Evolutionary conservation across 2,888 invertebrate genomes (phyloP), one percentile per base, ranked within the genome.

Genomic region (Nemapogon koenigi): DNA sequence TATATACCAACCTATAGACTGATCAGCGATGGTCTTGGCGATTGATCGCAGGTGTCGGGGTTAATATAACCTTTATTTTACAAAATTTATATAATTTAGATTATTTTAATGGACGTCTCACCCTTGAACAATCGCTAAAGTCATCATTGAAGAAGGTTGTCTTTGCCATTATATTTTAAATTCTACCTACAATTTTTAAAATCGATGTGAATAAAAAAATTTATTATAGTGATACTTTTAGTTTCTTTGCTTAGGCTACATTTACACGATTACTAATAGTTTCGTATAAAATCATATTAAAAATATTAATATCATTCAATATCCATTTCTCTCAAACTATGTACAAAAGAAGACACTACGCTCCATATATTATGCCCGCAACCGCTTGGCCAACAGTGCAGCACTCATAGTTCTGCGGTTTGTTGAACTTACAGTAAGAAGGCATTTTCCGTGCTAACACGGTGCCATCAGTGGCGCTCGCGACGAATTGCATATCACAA

Each of bases 381-480:
- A 8, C 19, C 19, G 13, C 19, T 16, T 11, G 16, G 17, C 17
- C 17, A 16, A 31, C 4, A 31, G 19, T 33, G 11, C 33, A 33
- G 19, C 19, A 33, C 52, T 66, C 63, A 69, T 59, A 60, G 66
- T 69, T 66, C 66, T 50, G 52, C 45, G 44, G 63, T 69, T 69
- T 65, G 54, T 53, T 59, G 55, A 41, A 49, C 53, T 58, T 13
- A 60, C 50, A 49, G 41, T 41, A 33, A 19, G 19, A 4, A 33
- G n/a, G n/a, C n/a, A n/a, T n/a, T n/a, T n/a, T n/a, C n/a, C n/a
- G n/a, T n/a, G n/a, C n/a, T n/a, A n/a, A n/a, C n/a, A n/a, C n/a
- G n/a, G n/a, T n/a, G n/a, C n/a, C n/a, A n/a, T n/a, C 62, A 66
- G 73, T 73, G 75, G 73, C 76, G 75, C 75, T 69, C 62, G 50